Base-by-base conservation (phyloP, 2,113 vertebrate species). In the Notarius quadriscutis region DNA sequence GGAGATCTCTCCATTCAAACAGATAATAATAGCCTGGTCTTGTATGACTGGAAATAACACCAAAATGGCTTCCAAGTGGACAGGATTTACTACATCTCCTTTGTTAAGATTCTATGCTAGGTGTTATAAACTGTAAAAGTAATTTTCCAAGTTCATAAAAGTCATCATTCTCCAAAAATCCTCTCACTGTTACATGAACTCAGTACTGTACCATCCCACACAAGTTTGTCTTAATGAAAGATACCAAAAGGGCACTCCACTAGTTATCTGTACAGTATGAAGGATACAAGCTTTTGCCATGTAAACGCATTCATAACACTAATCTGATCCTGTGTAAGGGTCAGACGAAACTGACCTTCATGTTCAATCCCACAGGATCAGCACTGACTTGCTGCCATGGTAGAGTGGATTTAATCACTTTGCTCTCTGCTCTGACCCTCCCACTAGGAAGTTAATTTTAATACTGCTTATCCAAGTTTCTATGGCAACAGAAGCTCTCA, bases 301-400 rank as follows among this genome's bases (percentile, higher is more conserved):
- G 27, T 14, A 15, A 34, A 53, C 30, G 15, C n/a, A 75, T 87
- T 34, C 65, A 58, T 18, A 53, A 41, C 4, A 22, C 57, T 82
- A 81, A 34, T 87, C 17, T 82, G 69, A 60, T 69, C 22, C 8
- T 41, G 50, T 71, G 55, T 57, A 72, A 58, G 71, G 81, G 50
- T 69, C 74, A 86, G 75, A 9, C 80, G 79, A 86, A 83, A 65
- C 69, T 75, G 63, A 69, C 85, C 77, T 34, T 77, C 71, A 84
- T 71, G 84, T 81, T 89, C 74, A 85, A 87, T 85, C 88, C 86
- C 60, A 69, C 20, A 53, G 88, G 86, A 87, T 89, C 87, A 89
- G 78, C 20, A 5, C 74, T 75, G 74, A 81, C 58, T 85, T 81
- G 63, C 58, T 74, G 74, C 65, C 69, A 77, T 57, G 86, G 48